Evolutionary conservation across 2,797 vertebrate species (phyloP).

Genomic region (Hippopotamyrus pictus): DNA sequence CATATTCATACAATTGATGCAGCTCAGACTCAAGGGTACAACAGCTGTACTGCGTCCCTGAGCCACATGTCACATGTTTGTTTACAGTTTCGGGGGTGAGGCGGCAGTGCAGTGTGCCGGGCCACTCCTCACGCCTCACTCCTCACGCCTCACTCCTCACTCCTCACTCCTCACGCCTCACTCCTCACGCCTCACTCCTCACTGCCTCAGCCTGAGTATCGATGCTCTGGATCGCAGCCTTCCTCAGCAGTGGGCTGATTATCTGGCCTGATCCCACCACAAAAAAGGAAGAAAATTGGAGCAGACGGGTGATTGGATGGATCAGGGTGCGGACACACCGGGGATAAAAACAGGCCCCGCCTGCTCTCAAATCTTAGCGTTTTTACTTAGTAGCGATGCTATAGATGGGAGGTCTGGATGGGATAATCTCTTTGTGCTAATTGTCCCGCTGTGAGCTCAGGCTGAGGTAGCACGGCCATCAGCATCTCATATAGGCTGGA

Average conservation of each 20-base stretch:
- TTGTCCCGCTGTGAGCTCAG: neutral
- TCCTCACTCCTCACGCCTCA: too few species aligned
- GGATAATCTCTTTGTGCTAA: neutral
- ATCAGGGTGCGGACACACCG: neutral
- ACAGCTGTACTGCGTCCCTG: neutral
- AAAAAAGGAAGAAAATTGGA: neutral
- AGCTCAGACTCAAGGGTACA: neutral
- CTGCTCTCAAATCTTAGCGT: neutral
- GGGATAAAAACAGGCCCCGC: neutral
- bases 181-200: too few species aligned
- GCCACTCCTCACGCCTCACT: too few species aligned
- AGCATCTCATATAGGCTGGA: constrained; percentile 26
- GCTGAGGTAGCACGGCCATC: constrained; percentile 43
- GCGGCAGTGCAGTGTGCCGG: neutral
- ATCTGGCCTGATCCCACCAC: neutral
- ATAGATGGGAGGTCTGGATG: neutral
- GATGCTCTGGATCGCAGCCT: neutral
- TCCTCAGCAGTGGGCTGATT: neutral
- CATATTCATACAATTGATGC: neutral
- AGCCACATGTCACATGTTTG: neutral
- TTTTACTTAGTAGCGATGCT: neutral
- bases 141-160: too few species aligned
- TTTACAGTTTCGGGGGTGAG: neutral
- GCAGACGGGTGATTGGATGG: neutral
- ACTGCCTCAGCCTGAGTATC: too few species aligned